Evolutionary conservation across 2,797 vertebrate genomes (phyloP).

Genomic region (Heterohyrax brucei): DNA sequence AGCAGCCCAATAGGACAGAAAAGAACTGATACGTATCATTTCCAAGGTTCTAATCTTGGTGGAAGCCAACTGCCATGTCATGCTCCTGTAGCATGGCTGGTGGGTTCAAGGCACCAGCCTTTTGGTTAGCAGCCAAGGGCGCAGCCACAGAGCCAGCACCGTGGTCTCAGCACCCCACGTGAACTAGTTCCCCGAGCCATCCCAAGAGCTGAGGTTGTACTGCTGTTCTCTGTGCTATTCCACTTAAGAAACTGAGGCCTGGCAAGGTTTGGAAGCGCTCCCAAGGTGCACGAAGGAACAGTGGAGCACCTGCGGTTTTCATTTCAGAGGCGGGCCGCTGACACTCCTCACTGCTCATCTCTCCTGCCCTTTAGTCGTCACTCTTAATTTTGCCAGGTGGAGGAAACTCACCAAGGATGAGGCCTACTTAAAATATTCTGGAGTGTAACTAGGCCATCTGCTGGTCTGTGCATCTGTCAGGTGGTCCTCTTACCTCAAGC

Average conservation of each 20-base stretch:
- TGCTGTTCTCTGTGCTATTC: not conserved
- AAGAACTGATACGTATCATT: not conserved
- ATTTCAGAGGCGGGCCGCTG: not conserved
- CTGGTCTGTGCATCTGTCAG: not conserved
- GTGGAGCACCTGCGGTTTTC: not conserved
- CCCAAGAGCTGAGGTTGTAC: not conserved
- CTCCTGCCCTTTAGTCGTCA: fast-evolving
- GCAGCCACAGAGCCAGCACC: not conserved
- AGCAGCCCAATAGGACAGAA: not conserved
- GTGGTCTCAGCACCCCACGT: fast-evolving
- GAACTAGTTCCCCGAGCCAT: not conserved
- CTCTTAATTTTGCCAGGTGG: not conserved
- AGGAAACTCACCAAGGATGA: not conserved
- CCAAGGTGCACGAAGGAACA: not conserved
- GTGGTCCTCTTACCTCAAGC: not conserved
- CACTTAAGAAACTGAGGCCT: not conserved
- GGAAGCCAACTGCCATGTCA: not conserved
- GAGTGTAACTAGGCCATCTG: constrained; percentile 14
- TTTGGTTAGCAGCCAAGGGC: not conserved
- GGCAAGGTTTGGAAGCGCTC: not conserved
- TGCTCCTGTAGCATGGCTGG: not conserved
- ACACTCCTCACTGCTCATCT: not conserved
- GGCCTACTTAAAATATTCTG: not conserved
- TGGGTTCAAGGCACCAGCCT: not conserved
- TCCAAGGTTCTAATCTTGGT: not conserved